Percentiles rank a stretch among this genome's conserved stretches.
phyloP scores from a whole-genome alignment of 2,797 vertebrate species.

The Myotis vivesi region DNA sequence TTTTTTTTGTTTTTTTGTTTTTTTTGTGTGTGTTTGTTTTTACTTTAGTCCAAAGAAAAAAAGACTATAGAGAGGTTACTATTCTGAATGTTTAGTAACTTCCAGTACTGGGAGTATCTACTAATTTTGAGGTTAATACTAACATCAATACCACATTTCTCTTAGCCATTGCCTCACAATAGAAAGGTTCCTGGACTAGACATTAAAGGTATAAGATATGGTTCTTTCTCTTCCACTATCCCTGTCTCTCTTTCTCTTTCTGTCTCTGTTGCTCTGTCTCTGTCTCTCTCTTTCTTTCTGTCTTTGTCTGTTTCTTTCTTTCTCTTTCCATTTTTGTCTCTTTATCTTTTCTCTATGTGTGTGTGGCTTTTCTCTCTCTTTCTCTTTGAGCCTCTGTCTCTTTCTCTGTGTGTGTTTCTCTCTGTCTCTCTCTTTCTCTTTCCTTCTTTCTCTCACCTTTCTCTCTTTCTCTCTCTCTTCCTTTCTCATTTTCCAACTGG shows the following conservation, averaged over 20 bases:
- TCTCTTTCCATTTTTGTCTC: neutral
- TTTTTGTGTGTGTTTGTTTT: neutral
- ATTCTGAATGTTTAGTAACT: neutral
- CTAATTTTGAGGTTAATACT: neutral
- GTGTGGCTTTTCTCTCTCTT: neutral
- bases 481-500: neutral
- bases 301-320: neutral
- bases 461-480: neutral
- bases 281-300: neutral
- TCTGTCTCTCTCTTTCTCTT: accelerated
- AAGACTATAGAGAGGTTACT: neutral
- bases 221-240: neutral
- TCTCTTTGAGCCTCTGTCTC: neutral
- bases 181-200: neutral
- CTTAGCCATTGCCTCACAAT: accelerated
- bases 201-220: accelerated
- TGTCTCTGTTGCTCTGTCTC: neutral
- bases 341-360: neutral
- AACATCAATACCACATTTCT: neutral
- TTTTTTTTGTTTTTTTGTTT: too few species aligned
- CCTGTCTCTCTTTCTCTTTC: neutral
- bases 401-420: too few species aligned
- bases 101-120: neutral
- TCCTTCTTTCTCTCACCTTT: neutral
- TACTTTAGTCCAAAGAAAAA: neutral